Evolutionary conservation across 1,140 invertebrate genomes (phyloP).

Genomic region (Aradophagus sp.): DNA sequence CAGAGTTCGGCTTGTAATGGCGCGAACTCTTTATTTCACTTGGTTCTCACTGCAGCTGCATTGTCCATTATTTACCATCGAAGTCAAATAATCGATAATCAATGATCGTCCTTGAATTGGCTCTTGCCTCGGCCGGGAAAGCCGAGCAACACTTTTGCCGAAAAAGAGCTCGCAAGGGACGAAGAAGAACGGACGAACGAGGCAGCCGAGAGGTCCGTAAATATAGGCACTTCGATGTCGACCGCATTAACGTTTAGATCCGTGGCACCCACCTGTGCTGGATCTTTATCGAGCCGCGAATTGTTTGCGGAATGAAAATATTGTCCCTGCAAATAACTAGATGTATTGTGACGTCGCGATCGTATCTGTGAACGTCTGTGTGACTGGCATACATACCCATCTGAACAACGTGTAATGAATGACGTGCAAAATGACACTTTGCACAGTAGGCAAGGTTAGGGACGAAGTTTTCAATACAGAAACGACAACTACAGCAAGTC

Average conservation of each 20-base stretch:
- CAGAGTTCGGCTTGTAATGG: slow-evolving; percentile 25
- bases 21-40: slow-evolving; percentile 20
- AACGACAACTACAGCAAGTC: too few species aligned
- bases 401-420: slow-evolving; percentile 51
- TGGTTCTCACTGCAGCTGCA: slow-evolving; percentile 13
- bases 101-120: slow-evolving; percentile 27
- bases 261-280: slow-evolving; percentile 62
- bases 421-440: slow-evolving; percentile 40
- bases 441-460: slow-evolving; percentile 41
- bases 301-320: slow-evolving; percentile 75
- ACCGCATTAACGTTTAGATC: slow-evolving; percentile 67
- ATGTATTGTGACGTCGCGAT: slow-evolving; percentile 54
- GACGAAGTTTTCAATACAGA: slow-evolving; percentile 1
- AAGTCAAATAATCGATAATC: slow-evolving; percentile 48
- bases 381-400: too few species aligned
- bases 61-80: slow-evolving; percentile 31
- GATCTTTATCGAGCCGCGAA: slow-evolving; percentile 73
- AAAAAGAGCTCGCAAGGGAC: slow-evolving; percentile 14
- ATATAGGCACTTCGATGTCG: slow-evolving; percentile 55
- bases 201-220: slow-evolving; percentile 68
- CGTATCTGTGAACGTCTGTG: slow-evolving; percentile 14
- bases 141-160: slow-evolving; percentile 41
- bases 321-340: slow-evolving; percentile 74
- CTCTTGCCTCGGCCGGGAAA: slow-evolving; percentile 29
- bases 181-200: slow-evolving; percentile 36